Evolutionary conservation across 2,113 vertebrate genomes (phyloP), one percentile per base, ranked within the genome.

Genomic region (Eublepharis macularius): DNA sequence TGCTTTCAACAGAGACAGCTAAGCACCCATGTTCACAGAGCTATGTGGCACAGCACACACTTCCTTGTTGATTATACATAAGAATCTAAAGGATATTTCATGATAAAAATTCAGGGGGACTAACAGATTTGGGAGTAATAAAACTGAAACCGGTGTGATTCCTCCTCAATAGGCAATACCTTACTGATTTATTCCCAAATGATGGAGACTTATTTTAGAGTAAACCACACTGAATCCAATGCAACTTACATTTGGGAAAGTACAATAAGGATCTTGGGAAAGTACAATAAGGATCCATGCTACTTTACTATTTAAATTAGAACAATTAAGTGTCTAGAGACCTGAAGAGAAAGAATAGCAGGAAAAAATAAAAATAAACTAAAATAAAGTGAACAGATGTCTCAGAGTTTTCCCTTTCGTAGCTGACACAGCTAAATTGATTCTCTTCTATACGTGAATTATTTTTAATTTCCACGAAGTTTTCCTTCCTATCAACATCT

Each of bases 371-470:
- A 90, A 87, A 14, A n/a, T n/a, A n/a, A n/a, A n/a, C n/a, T n/a
- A n/a, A 78, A 65, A 9, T 24, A 89, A 87, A 32, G 69, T 10
- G 12, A 84, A 92, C 69, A 91, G 73, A 34, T 32, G 69, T 45
- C 11, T 88, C 63, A 6, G 54, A 91, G 7, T 57, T 89, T 91
- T 66, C 85, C 65, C 17, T 80, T 87, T 79, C 82, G 60, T 79
- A 86, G 2, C 72, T 11, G 77, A 17, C 39, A 54, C 45, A 3
- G 17, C 45, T 29, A 86, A 73, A 7, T 78, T 75, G 87, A 91
- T 81, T 86, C 70, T 73, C 68, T 83, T 83, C 75, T 66, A 83
- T 26, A 36, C 43, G 80, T 1, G 7, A 6, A 32, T 88, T 80
- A 49, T 79, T 88, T 81, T 87, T 87, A 87, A 76, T 83, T 86